Evolutionary conservation across 2,888 invertebrate genomes (phyloP).

Genomic region (Scaptomyza cyrtandrae): DNA sequence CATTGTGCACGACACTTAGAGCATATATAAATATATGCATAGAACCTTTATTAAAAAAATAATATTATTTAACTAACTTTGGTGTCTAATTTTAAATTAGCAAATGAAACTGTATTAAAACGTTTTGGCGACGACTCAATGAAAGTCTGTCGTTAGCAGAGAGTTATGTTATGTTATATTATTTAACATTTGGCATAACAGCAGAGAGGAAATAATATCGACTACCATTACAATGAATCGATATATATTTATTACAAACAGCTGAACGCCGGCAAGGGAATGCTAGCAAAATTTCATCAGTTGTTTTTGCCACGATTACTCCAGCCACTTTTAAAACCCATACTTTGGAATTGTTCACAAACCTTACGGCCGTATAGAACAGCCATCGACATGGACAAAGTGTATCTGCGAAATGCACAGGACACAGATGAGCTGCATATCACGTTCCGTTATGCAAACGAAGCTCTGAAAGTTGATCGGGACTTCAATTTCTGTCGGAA

Average conservation of each 20-base stretch:
- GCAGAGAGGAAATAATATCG: background rate
- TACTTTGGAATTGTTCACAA: conserved; percentile 4
- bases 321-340: conserved; percentile 7
- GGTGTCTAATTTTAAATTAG: conserved; percentile 22
- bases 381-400: conserved; percentile 85
- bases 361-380: conserved; percentile 37
- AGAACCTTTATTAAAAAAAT: background rate
- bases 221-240: background rate
- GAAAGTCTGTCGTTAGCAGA: background rate
- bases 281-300: conserved; percentile 23
- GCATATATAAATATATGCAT: conserved; percentile 11
- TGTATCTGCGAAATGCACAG: conserved; percentile 86
- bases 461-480: conserved; percentile 85
- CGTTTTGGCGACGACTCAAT: conserved; percentile 23
- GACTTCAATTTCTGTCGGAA: conserved; percentile 90
- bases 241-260: conserved; percentile 1
- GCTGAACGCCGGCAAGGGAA: conserved; percentile 37
- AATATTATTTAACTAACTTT: conserved; percentile 22
- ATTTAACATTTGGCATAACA: background rate
- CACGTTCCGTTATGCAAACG: conserved; percentile 86
- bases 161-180: conserved; percentile 8
- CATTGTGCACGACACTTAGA: conserved; percentile 26
- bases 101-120: conserved; percentile 15
- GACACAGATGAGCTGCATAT: conserved; percentile 86
- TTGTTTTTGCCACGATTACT: conserved; percentile 21